These are phyloP conservation scores for Agrochola lychnidis DNA, from an alignment of 2,888 invertebrate genomes.

Conservation along the genomic window DNA sequence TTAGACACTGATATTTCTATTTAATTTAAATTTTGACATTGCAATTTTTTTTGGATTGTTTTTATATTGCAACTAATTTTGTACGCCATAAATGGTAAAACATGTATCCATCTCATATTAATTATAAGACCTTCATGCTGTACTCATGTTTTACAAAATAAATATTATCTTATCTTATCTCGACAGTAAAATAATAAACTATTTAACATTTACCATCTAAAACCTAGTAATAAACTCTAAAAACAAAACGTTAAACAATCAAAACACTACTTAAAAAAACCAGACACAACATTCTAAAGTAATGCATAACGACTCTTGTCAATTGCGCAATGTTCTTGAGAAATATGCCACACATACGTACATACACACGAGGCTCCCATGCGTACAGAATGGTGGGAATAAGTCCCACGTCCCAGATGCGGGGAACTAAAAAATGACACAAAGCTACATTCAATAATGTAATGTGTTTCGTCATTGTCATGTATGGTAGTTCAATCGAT, in stretches of 20 bases:
- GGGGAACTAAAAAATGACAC: conserved; percentile 65
- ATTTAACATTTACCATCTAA: neutral
- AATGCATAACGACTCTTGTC: conserved; percentile 63
- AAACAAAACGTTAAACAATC: conserved; percentile 42
- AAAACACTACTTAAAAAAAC: conserved; percentile 16
- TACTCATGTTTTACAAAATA: too few relatives aligned
- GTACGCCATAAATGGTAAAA: too few relatives aligned
- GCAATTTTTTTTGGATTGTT: too few relatives aligned
- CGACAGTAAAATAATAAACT: neutral
- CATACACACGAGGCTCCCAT: conserved; percentile 61
- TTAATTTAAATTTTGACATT: too few relatives aligned
- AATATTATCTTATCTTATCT: too few relatives aligned
- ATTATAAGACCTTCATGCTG: too few relatives aligned
- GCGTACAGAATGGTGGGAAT: conserved; percentile 73
- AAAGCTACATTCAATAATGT: conserved; percentile 65
- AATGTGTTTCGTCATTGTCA: conserved; percentile 63
- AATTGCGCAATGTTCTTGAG: conserved; percentile 64
- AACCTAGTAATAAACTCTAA: conserved; percentile 6
- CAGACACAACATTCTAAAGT: conserved; percentile 59
- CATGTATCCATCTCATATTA: too few relatives aligned
- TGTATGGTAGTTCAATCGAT: conserved; percentile 28
- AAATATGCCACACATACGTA: conserved; percentile 61
- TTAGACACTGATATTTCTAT: too few relatives aligned
- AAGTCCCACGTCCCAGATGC: conserved; percentile 78
- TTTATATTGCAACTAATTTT: too few relatives aligned